phyloP scores from a whole-genome alignment of 2,797 vertebrate genomes.

The Pristis pectinata region DNA sequence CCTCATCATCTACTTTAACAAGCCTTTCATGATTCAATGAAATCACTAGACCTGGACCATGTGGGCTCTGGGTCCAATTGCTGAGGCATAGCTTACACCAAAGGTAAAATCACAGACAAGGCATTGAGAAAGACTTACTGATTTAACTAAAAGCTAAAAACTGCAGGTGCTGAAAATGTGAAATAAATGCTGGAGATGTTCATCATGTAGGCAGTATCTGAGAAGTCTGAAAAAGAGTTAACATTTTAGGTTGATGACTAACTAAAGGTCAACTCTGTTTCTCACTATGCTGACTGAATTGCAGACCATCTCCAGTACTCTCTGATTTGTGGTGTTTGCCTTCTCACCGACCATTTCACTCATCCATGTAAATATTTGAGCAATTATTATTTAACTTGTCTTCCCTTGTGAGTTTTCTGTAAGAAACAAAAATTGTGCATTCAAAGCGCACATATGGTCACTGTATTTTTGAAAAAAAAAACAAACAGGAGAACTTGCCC shows the following conservation, averaged over 20 bases:
- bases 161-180: no score
- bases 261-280: no score
- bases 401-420: neutral
- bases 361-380: neutral
- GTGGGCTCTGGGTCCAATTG: neutral
- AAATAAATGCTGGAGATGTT: no score
- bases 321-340: neutral
- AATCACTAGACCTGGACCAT: no score
- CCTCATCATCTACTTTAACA: no score
- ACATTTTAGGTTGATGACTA: no score
- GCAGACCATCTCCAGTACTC: no score
- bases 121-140: neutral
- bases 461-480: neutral
- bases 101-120: neutral
- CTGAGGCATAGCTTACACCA: neutral
- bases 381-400: neutral
- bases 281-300: no score
- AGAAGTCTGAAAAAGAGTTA: no score
- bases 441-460: neutral
- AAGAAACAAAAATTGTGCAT: neutral
- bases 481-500: conserved; percentile 66
- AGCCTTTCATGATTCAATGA: no score
- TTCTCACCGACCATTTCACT: neutral
- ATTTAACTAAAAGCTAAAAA: no score
- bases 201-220: no score